Evolutionary conservation across 2,797 vertebrate genomes (phyloP).

Genomic region (Sarcophilus harrisii): DNA sequence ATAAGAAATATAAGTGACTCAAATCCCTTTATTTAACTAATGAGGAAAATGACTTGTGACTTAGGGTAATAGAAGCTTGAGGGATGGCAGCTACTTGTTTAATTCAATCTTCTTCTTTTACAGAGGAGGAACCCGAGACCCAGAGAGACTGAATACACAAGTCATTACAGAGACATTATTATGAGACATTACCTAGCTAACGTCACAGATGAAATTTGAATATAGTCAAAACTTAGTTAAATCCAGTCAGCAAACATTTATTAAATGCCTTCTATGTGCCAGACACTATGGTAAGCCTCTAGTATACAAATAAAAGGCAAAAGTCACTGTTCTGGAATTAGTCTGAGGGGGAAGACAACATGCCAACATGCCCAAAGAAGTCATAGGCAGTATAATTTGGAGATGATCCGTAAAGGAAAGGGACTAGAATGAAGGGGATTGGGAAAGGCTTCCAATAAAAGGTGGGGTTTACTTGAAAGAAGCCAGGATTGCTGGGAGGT

Average conservation of each 20-base stretch:
- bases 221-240: neutral
- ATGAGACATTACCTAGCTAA: neutral
- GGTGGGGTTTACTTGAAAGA: neutral
- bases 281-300: neutral
- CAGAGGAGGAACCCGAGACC: neutral
- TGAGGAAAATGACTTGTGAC: neutral
- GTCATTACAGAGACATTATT: neutral
- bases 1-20: neutral
- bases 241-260: neutral
- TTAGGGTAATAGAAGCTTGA: neutral
- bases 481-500: neutral
- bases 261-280: neutral
- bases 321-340: neutral
- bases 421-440: neutral
- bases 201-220: neutral
- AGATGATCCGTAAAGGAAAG: neutral
- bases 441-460: neutral
- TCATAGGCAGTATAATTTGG: neutral
- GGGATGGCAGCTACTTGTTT: neutral
- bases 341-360: neutral
- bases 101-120: neutral
- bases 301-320: neutral
- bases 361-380: neutral
- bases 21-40: neutral
- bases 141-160: conserved; percentile 3